Conservation (phyloP, 2,797 vertebrate species). For the Pachyuromys duprasi region DNA sequence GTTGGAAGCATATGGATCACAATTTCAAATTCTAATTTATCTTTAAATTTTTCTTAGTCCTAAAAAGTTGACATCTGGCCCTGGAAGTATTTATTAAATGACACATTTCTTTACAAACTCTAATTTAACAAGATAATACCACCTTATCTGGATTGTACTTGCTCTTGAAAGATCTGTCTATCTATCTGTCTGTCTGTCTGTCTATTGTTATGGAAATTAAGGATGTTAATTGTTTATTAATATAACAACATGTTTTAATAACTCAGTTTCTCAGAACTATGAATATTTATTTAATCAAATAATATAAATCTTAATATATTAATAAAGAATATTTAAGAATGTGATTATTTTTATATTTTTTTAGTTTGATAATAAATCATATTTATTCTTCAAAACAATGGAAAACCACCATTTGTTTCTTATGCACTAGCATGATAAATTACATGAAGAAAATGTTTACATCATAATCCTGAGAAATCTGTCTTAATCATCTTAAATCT, state of each 20-base stretch:
- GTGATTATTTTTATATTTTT: neutral
- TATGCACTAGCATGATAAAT: neutral
- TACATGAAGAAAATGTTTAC: neutral
- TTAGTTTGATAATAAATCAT: neutral
- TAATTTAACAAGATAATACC: neutral
- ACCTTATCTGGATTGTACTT: neutral
- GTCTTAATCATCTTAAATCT: neutral
- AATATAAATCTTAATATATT: neutral
- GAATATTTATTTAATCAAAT: neutral
- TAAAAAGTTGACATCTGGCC: neutral
- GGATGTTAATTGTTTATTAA: neutral
- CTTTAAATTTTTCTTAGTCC: neutral
- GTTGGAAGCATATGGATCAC: too few species aligned
- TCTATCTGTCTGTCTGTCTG: too few species aligned
- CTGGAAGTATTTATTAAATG: constrained; percentile 20
- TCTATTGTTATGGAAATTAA: neutral
- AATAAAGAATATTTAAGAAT: neutral
- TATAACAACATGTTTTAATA: neutral
- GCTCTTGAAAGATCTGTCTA: neutral
- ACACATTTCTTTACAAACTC: neutral
- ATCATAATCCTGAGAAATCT: neutral
- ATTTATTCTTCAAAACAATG: neutral
- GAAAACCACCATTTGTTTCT: neutral
- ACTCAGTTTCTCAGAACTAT: neutral
- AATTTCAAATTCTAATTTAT: neutral